A percentile compares a stretch with the other conserved stretches of the same genome.
Conservation (phyloP, 2,797 vertebrate species). For the Helostoma temminkii region DNA sequence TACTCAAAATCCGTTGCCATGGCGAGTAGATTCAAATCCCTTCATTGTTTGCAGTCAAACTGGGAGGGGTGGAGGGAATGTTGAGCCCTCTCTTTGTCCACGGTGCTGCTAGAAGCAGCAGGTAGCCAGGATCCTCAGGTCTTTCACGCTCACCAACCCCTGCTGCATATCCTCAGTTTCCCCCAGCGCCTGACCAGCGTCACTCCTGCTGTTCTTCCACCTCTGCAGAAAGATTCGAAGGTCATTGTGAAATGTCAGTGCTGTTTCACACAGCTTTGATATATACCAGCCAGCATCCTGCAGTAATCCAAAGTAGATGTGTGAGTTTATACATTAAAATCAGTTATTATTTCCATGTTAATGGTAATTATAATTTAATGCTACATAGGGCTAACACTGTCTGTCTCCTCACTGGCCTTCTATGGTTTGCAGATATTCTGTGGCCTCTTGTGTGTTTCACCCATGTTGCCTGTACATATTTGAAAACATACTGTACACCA, state of each 20-base stretch:
- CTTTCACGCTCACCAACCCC: slow-evolving; percentile 60
- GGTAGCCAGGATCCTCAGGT: slow-evolving; percentile 81
- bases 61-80: slow-evolving; percentile 44
- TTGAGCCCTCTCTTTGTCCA: slow-evolving; percentile 67
- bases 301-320: slow-evolving; percentile 43
- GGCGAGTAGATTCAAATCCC: slow-evolving; percentile 76
- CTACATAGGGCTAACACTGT: slow-evolving; percentile 29
- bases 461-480: slow-evolving; percentile 69
- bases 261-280: slow-evolving; percentile 51
- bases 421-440: slow-evolving; percentile 21
- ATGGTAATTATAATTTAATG: too few species aligned
- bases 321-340: slow-evolving; percentile 7
- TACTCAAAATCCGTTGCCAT: slow-evolving; percentile 76
- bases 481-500: slow-evolving; percentile 48
- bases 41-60: slow-evolving; percentile 78
- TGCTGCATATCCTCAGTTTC: slow-evolving; percentile 42
- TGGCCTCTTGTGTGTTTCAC: slow-evolving; percentile 44
- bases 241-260: slow-evolving; percentile 61
- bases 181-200: slow-evolving; percentile 39
- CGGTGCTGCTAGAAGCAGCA: slow-evolving; percentile 80
- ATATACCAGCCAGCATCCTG: slow-evolving; percentile 33
- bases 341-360: not conserved
- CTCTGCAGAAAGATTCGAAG: slow-evolving; percentile 65
- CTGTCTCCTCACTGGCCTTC: slow-evolving; percentile 20
- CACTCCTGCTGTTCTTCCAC: slow-evolving; percentile 69